Percentiles rank a stretch among this genome's conserved stretches.
These are phyloP conservation scores for Hypsibius dujardini DNA, from an alignment of 1,140 invertebrate genomes.

Conservation along the genomic window DNA sequence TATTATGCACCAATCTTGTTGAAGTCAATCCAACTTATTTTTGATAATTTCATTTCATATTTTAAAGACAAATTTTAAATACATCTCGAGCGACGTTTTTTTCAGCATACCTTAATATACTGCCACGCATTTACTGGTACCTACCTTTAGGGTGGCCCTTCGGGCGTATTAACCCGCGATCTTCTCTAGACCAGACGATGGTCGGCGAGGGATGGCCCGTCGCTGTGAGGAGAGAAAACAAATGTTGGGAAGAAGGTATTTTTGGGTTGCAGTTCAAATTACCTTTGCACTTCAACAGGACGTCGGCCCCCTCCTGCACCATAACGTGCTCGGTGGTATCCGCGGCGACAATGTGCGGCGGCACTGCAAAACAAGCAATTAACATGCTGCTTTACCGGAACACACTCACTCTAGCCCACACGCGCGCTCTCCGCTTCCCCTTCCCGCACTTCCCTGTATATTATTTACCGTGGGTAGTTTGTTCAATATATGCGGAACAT, in stretches of 20 bases:
- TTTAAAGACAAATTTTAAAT: not conserved
- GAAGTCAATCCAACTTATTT: not conserved
- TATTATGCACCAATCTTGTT: not conserved
- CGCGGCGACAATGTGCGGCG: not conserved
- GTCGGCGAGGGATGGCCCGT: not conserved
- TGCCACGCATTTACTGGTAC: not conserved
- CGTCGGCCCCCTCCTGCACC: not conserved
- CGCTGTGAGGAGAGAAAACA: not conserved
- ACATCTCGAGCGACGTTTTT: too few relatives aligned
- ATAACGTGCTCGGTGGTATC: constrained; percentile 8
- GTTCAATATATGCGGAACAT: too few relatives aligned
- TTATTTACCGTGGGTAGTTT: too few relatives aligned
- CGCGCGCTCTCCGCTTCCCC: too few relatives aligned
- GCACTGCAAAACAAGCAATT: not conserved
- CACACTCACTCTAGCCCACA: too few relatives aligned
- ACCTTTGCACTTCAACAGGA: not conserved
- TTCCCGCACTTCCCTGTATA: too few relatives aligned
- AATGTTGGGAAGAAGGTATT: too few relatives aligned
- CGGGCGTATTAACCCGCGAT: not conserved
- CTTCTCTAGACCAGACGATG: constrained; percentile 2
- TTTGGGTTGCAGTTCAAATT: too few relatives aligned
- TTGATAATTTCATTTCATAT: not conserved
- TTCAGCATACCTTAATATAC: too few relatives aligned
- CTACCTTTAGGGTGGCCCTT: not conserved
- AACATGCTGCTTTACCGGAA: too few relatives aligned